These are phyloP conservation scores for Graphium colonna DNA, from an alignment of 2,888 invertebrate species.

Conservation along the genomic window DNA sequence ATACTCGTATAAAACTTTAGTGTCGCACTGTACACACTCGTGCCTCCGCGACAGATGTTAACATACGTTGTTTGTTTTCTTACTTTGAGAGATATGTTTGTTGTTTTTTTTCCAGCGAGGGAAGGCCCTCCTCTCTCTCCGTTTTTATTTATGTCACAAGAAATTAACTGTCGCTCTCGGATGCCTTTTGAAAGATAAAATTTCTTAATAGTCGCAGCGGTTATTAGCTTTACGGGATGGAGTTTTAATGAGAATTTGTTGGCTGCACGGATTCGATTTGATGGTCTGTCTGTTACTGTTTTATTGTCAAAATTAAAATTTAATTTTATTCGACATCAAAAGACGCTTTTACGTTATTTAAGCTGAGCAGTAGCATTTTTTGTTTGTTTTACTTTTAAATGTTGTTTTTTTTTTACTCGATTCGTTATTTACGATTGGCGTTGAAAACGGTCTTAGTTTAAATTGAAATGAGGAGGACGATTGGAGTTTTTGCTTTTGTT, in stretches of 20 bases:
- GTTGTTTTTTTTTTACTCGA: conserved; percentile 1
- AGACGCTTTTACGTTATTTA: neutral
- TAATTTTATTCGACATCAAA: conserved; percentile 17
- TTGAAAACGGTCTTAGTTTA: too few species aligned
- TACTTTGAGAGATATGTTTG: conserved; percentile 76
- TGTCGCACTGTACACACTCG: conserved; percentile 52
- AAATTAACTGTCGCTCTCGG: conserved; percentile 66
- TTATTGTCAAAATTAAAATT: conserved; percentile 17
- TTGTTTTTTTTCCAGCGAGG: conserved; percentile 59
- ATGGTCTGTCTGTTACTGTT: conserved; percentile 14
- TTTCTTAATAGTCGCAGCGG: conserved; percentile 52
- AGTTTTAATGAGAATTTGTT: conserved; percentile 33
- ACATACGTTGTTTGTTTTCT: conserved; percentile 78
- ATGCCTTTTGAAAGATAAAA: conserved; percentile 56
- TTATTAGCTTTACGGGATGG: conserved; percentile 40
- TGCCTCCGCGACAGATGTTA: conserved; percentile 73
- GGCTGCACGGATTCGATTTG: conserved; percentile 30
- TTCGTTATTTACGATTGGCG: too few species aligned
- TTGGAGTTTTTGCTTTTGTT: too few species aligned
- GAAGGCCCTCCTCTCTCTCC: conserved; percentile 49
- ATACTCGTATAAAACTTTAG: conserved; percentile 32
- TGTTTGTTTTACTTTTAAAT: neutral
- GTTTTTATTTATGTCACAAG: conserved; percentile 75
- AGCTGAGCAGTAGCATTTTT: neutral
- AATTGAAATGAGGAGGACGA: too few species aligned